Evolutionary conservation across 1,140 invertebrate genomes (phyloP).

Genomic region (Drosophila willistoni): DNA sequence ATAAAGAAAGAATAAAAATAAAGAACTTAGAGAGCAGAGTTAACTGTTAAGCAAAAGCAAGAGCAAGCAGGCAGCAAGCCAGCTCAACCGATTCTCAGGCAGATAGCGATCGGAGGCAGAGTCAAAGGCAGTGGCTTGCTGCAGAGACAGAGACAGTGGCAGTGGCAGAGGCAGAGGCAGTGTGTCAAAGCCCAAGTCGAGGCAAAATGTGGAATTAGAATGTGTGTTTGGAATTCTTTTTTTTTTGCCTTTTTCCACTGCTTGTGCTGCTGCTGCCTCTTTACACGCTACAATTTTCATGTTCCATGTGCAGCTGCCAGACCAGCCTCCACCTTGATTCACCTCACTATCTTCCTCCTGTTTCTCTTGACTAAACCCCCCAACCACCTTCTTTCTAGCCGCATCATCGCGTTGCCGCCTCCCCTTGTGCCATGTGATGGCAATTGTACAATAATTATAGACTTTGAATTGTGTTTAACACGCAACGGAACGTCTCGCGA

Average conservation of each 20-base stretch:
- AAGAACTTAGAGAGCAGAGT: constrained; percentile 58
- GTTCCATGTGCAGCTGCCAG: constrained; percentile 66
- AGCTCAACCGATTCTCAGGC: constrained; percentile 13
- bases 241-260: constrained; percentile 21
- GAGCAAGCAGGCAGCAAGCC: neutral
- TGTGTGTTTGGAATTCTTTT: constrained; percentile 80
- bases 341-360: constrained; percentile 5
- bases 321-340: constrained; percentile 24
- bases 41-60: constrained; percentile 50
- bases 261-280: constrained; percentile 13
- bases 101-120: constrained; percentile 40
- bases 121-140: constrained; percentile 19
- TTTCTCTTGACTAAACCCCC: neutral
- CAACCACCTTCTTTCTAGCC: constrained; percentile 9
- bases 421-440: constrained; percentile 63
- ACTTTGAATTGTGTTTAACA: constrained; percentile 83
- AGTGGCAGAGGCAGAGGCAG: constrained; percentile 29
- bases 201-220: constrained; percentile 75
- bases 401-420: constrained; percentile 18
- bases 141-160: neutral
- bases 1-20: constrained; percentile 30
- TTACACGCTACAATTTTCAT: constrained; percentile 77
- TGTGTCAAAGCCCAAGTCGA: constrained; percentile 67
- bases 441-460: constrained; percentile 83
- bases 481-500: constrained; percentile 77